These are phyloP conservation scores for Echeneis naucrates DNA, from an alignment of 2,797 vertebrate species.

Conservation along the genomic window DNA sequence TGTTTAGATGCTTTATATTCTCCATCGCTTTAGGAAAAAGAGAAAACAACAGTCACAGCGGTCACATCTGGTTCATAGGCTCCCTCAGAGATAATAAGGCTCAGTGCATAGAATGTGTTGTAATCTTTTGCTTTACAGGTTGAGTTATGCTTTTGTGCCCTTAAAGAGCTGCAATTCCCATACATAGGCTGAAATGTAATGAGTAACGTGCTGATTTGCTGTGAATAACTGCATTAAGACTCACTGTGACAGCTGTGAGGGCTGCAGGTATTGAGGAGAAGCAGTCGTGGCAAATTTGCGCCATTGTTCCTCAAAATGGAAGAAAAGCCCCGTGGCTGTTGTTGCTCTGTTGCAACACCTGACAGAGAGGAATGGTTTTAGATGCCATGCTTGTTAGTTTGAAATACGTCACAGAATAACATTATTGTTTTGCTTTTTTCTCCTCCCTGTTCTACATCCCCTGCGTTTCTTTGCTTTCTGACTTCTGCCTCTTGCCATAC, in stretches of 20 bases:
- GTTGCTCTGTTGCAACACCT: slow-evolving; percentile 31
- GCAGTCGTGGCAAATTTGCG: slow-evolving; percentile 2
- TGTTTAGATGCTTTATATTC: neutral
- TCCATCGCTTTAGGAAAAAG: neutral
- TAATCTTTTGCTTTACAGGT: slow-evolving; percentile 38
- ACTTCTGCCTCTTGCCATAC: neutral
- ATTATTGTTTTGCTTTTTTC: slow-evolving; percentile 52
- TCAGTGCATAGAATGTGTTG: slow-evolving; percentile 6
- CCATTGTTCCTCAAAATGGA: slow-evolving; percentile 19
- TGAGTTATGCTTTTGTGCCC: neutral
- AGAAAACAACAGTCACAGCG: neutral
- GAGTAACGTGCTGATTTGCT: neutral
- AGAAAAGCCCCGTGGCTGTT: slow-evolving; percentile 17
- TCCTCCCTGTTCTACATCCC: slow-evolving; percentile 46
- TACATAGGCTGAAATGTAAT: neutral
- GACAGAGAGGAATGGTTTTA: slow-evolving; percentile 28
- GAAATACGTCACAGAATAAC: slow-evolving; percentile 53
- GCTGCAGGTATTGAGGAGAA: slow-evolving; percentile 29
- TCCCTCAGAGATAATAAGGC: slow-evolving; percentile 16
- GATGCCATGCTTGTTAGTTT: slow-evolving; percentile 41
- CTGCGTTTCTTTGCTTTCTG: slow-evolving; percentile 43
- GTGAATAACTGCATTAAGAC: neutral
- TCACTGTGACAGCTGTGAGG: neutral
- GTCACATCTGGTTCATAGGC: slow-evolving; percentile 46
- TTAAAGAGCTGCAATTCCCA: slow-evolving; percentile 35